These are phyloP conservation scores for Coptodon bakossiorum DNA, from an alignment of 2,113 vertebrate genomes.

Conservation along the genomic window DNA sequence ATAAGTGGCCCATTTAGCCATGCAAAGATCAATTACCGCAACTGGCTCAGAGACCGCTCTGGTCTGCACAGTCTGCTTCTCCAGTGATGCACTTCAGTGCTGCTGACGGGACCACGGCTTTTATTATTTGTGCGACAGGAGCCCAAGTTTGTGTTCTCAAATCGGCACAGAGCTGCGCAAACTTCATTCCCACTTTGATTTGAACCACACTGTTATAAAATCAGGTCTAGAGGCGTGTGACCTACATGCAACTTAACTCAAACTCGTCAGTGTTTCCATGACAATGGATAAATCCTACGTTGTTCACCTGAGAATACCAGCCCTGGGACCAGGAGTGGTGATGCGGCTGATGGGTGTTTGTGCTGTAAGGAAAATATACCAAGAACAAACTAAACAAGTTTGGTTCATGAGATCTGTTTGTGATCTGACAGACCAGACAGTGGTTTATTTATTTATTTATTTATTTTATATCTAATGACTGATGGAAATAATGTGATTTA, in stretches of 20 bases:
- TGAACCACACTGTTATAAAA: conserved; percentile 16
- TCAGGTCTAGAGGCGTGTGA: not conserved
- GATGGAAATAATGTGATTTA: not conserved
- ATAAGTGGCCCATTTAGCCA: conserved; percentile 66
- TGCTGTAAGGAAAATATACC: not conserved
- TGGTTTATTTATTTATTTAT: not conserved
- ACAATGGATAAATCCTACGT: conserved; percentile 7
- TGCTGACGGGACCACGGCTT: not conserved
- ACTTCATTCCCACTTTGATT: not conserved
- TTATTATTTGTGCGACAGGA: not conserved
- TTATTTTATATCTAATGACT: not conserved
- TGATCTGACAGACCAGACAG: not conserved
- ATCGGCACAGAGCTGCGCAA: not conserved
- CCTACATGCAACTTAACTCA: conserved; percentile 27
- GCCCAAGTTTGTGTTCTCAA: not conserved
- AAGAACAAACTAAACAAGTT: not conserved
- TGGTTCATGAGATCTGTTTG: not conserved
- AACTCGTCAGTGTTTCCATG: conserved; percentile 37
- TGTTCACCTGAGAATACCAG: not conserved
- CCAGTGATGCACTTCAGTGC: not conserved
- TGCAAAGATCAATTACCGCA: conserved; percentile 59
- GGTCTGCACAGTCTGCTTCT: not conserved
- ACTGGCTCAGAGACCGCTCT: not conserved
- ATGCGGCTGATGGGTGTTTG: not conserved
- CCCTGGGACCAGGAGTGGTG: not conserved